Conservation (phyloP, 2,113 vertebrate genomes). For the Tyrannus savana region DNA sequence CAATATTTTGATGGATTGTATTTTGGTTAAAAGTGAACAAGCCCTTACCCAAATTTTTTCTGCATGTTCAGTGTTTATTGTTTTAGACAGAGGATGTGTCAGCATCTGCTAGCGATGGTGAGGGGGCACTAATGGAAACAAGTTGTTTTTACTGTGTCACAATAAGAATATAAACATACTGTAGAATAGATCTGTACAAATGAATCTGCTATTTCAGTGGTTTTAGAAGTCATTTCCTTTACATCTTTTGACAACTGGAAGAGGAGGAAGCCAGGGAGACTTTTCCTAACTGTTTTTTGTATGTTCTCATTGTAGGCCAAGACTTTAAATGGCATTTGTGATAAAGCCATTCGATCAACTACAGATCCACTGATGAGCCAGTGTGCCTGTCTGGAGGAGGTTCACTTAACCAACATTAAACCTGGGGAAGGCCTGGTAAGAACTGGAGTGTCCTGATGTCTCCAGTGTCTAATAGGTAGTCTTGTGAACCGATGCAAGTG, state of each 20-base stretch:
- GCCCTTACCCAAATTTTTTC: accelerated
- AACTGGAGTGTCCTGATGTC: neutral
- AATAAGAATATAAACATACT: neutral
- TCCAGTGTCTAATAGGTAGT: neutral
- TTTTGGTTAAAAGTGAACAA: neutral
- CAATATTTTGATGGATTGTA: neutral
- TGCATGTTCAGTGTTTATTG: neutral
- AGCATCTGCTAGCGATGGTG: neutral
- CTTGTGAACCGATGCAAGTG: neutral
- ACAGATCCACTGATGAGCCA: slow-evolving; percentile 85
- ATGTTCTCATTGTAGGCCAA: slow-evolving; percentile 78
- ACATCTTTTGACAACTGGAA: neutral
- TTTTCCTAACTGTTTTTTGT: neutral
- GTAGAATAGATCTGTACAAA: neutral
- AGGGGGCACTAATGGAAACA: neutral
- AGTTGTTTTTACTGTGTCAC: neutral
- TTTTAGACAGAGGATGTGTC: neutral
- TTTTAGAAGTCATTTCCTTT: neutral
- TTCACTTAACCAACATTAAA: slow-evolving; percentile 85
- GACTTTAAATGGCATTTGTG: slow-evolving; percentile 89
- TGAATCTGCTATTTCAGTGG: neutral
- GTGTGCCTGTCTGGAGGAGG: slow-evolving; percentile 86
- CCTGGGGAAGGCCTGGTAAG: slow-evolving; percentile 94
- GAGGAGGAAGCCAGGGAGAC: neutral
- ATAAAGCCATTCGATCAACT: slow-evolving; percentile 83